Base-by-base conservation (phyloP, 2,797 vertebrate genomes). In the Anabas testudineus region DNA sequence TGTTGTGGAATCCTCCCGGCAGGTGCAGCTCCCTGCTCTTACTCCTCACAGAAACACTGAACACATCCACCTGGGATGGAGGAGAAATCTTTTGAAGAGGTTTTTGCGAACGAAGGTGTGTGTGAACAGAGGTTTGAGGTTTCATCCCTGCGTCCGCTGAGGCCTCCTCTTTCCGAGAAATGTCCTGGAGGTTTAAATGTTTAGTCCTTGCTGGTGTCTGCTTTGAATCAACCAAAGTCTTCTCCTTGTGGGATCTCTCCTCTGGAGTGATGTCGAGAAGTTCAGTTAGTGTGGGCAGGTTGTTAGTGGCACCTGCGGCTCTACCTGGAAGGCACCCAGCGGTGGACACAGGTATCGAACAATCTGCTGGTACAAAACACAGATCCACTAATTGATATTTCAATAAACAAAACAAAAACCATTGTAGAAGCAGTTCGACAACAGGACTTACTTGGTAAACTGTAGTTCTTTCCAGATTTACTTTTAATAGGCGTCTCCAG, bases 401-500 rank as follows among this genome's bases (percentile, higher is more conserved):
- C 19, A 18, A 51, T 0, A 1, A 18, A 12, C 15, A 54, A n/a
- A 41, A 39, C 3, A 30, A 21, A 16, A 4, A n/a, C n/a, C 16
- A 36, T 3, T 55, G 36, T 62, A n/a, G 4, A 46, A 66, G 26
- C 24, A 37, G n/a, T 14, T 67, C 22, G 62, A 41, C 26, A 52
- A 30, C 2, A 47, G 19, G 15, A 86, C 90, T 88, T 78, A 94
- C 94, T 84, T 48, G 78, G 71, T 56, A 45, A 80, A 24, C 36
- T 52, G 14, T 4, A 72, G 64, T 69, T 85, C 58, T 81, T 88
- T 55, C 71, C 94, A 41, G 83, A 85, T 75, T 91, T 90, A 80
- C 82, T 59, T 68, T 88, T 94, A 61, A 92, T 67, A 1, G 97
- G 96, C 0, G 95, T 98, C 88, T 99, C 98, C 3, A 99, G 87